Conservation (phyloP, 2,113 vertebrate species). For the Mastomys coucha region DNA sequence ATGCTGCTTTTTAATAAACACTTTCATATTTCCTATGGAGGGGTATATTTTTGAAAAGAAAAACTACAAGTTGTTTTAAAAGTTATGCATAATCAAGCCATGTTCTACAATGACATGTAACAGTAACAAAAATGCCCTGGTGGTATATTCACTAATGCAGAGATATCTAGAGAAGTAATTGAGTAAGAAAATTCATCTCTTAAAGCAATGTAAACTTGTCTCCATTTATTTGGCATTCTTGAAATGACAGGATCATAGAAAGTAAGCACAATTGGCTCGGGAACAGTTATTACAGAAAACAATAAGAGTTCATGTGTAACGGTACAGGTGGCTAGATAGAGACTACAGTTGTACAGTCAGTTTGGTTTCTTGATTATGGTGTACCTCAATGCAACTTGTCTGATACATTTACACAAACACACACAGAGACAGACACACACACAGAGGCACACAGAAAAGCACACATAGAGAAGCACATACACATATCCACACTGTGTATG, state of each 20-base stretch:
- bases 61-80: conserved; percentile 14
- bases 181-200: background rate
- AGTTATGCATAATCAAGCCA: background rate
- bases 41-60: background rate
- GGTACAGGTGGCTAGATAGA: background rate
- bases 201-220: background rate
- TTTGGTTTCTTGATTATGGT: background rate
- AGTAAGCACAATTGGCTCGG: background rate
- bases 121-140: background rate
- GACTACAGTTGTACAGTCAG: background rate
- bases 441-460: background rate
- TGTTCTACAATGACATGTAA: background rate
- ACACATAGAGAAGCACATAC: background rate
- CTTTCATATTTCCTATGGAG: conserved; percentile 3
- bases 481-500: background rate
- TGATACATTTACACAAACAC: background rate
- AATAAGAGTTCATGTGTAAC: background rate
- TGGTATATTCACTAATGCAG: background rate
- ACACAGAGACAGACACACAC: background rate
- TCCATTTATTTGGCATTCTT: background rate
- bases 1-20: background rate
- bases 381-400: background rate
- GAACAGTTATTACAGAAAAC: background rate
- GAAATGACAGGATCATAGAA: background rate
- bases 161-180: background rate